Base-by-base conservation (phyloP, 2,113 vertebrate species). In the Malaclemys terrapin region DNA sequence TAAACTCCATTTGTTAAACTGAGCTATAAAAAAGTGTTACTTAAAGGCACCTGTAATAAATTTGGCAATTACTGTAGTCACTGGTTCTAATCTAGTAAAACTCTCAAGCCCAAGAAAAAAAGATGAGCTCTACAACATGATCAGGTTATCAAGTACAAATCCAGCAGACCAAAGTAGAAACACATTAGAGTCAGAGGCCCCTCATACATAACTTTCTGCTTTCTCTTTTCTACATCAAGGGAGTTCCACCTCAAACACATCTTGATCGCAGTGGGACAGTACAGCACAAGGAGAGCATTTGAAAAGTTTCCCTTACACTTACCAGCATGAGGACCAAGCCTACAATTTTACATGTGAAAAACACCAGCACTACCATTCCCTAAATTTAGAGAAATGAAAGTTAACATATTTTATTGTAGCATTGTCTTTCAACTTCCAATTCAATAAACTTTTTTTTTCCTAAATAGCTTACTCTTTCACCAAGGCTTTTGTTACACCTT, bases 251-350 rank as follows among this genome's bases (percentile, higher is more conserved):
- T 47, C 31, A 89, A 94, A 92, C 89, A 89, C 72, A 62, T 49
- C 47, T 62, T 4, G n/a, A 84, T 17, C 53, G 47, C 31, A 7
- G 31, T 22, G 14, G 82, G 53, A 27, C 54, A 72, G 35, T 4
- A 80, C 27, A 16, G 22, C 1, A 80, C 5, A 29, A 90, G 47
- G 84, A 91, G 91, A 87, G 29, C 12, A 24, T 50, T 19, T 78
- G 35, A 95, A 94, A 92, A 93, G 93, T 9, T 45, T 92, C 91
- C 91, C 79, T 0, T 10, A 91, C 82, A 93, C 42, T 91, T 92
- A 91, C 47, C 82, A 80, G 65, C 57, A 83, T 27, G 87, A 56
- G 16, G 24, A n/a, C 42, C 82, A 82, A 12, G 19, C 5, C 38
- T 50, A 17, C 10, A 52, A n/a, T 17, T 38, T 85, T 50, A 62